These are phyloP conservation scores for Osmerus mordax DNA, from an alignment of 2,113 vertebrate genomes.

Conservation along the genomic window DNA sequence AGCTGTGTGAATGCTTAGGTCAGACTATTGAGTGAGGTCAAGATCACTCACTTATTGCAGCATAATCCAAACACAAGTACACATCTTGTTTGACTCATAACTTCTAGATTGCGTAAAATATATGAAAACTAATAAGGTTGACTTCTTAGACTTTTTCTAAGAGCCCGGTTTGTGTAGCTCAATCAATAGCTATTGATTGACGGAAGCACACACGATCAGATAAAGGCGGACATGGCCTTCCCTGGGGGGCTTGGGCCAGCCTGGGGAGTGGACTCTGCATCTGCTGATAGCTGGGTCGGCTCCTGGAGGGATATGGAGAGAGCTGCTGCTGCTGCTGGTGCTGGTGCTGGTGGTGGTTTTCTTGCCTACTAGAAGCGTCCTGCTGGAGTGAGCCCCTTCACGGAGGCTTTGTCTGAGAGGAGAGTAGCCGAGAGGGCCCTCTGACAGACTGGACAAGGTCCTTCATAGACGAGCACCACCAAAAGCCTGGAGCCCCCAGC, in stretches of 20 bases:
- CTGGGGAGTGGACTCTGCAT: slow-evolving; percentile 56
- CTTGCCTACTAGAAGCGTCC: slow-evolving; percentile 67
- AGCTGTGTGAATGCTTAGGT: background rate
- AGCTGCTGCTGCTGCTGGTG: slow-evolving; percentile 39
- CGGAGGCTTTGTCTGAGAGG: slow-evolving; percentile 68
- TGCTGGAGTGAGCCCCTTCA: slow-evolving; percentile 72
- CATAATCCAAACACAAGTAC: background rate
- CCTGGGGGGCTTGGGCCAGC: slow-evolving; percentile 51
- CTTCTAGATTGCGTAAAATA: too few species aligned
- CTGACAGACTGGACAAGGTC: slow-evolving; percentile 70
- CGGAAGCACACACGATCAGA: slow-evolving; percentile 48
- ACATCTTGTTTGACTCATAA: background rate
- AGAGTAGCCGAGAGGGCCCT: slow-evolving; percentile 73
- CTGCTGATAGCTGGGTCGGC: slow-evolving; percentile 59
- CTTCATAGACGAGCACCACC: slow-evolving; percentile 52
- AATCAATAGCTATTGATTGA: slow-evolving; percentile 40
- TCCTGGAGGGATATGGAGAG: slow-evolving; percentile 61
- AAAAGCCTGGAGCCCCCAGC: background rate
- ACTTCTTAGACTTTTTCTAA: slow-evolving; percentile 24
- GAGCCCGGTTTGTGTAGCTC: slow-evolving; percentile 33
- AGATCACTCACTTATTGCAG: slow-evolving; percentile 30
- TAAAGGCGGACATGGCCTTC: slow-evolving; percentile 62
- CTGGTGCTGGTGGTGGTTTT: slow-evolving; percentile 34
- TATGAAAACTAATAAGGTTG: background rate
- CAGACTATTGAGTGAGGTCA: slow-evolving; percentile 10